Conservation (phyloP, 2,797 vertebrate species). For the Myiotriccus ornatus region DNA sequence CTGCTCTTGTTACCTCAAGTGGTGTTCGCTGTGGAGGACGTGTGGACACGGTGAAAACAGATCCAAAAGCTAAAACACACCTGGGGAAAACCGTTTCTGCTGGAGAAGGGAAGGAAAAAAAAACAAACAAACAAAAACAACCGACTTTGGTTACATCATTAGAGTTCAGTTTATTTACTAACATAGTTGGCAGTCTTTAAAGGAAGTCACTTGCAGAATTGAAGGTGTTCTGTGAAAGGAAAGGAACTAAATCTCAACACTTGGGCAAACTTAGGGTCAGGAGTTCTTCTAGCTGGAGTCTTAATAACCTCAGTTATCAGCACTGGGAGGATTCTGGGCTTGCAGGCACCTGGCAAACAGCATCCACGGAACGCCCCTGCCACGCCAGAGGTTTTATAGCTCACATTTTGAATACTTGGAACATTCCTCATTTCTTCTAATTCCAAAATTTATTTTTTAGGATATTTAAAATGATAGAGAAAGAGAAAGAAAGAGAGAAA, state of each 20-base stretch:
- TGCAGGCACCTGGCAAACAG: neutral
- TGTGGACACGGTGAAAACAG: slow-evolving; percentile 7
- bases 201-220: slow-evolving; percentile 66
- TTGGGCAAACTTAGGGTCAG: slow-evolving; percentile 26
- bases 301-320: slow-evolving; percentile 39
- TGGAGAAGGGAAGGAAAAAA: slow-evolving; percentile 52
- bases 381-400: slow-evolving; percentile 22
- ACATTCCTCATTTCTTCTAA: slow-evolving; percentile 76
- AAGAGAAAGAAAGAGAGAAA: neutral
- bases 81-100: slow-evolving; percentile 9
- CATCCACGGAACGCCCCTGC: slow-evolving; percentile 23
- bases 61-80: slow-evolving; percentile 33
- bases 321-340: neutral
- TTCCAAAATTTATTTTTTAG: slow-evolving; percentile 61
- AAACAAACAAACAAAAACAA: neutral
- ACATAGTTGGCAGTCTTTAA: slow-evolving; percentile 65
- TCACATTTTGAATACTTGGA: slow-evolving; percentile 68
- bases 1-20: slow-evolving; percentile 88
- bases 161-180: slow-evolving; percentile 72
- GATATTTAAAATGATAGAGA: neutral
- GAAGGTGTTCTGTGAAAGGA: neutral
- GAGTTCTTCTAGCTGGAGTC: slow-evolving; percentile 58
- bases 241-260: slow-evolving; percentile 2
- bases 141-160: slow-evolving; percentile 59
- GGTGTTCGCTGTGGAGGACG: slow-evolving; percentile 82